Base-by-base conservation (phyloP, 1,140 invertebrate species). In the Heterodera schachtii region DNA sequence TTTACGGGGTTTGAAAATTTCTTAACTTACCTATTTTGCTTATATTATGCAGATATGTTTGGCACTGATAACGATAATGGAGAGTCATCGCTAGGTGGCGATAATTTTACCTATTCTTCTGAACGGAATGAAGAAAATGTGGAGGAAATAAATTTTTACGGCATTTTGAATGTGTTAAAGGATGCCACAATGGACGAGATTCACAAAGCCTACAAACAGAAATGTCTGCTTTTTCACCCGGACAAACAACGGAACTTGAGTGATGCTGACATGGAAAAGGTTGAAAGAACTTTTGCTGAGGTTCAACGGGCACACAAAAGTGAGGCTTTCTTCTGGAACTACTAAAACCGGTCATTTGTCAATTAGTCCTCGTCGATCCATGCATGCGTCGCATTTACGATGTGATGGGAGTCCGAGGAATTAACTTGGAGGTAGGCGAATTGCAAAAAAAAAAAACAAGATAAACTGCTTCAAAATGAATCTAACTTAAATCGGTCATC, bases 181-280 rank as follows among this genome's bases (percentile, higher is more conserved):
- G 82, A 88, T 71, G 88, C 88, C 1, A 84, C 88, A 21, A 64
- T 78, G 41, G 85, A 89, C 21, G 88, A 89, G 5, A 89, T 89
- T 46, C 84, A 85, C 57, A 86, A 86, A 60, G 87, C 88, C 2
- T 89, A 88, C 74, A 86, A 89, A 67, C 78, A 81, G 13, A 73
- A 86, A 81, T 88, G 88, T 74, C 83, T 87, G 11, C 78, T 89
- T 67, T 89, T 90, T 67, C 88, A 89, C 82, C 88, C 88, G 11
- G 88, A 89, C 66, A 76, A 88, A 78, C 87, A 90, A 71, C 79
- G 75, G 16, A 80, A 89, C 75, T 82, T 75, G n/a, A 81, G 87
- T 75, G 81, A 87, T n/a, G 70, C 82, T 8, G 81, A 88, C 69
- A 90, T 86, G 73, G 82, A 83, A 75, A 83, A 88, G 19, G 88